Evolutionary conservation across 92 coral and sea anemone genomes (phyloP).

Genomic region (Porites cylindrica): DNA sequence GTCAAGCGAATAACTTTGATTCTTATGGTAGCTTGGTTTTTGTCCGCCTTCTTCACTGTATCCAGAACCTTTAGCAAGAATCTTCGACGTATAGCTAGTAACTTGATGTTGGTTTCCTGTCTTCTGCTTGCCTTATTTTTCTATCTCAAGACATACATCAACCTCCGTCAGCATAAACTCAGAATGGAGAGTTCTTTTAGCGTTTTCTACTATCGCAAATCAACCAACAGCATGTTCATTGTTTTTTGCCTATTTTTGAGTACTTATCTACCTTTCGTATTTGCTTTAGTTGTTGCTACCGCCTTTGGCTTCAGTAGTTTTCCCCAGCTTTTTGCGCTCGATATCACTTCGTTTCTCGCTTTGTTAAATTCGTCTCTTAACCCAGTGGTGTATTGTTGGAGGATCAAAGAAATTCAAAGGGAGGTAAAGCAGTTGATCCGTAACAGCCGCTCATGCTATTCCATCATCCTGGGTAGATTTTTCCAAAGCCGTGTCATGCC

Average conservation of each 20-base stretch:
- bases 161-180: background rate
- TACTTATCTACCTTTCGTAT: background rate
- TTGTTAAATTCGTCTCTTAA: background rate
- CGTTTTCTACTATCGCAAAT: slow-evolving; percentile 8
- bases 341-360: background rate
- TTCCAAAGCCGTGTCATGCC: background rate
- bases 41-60: background rate
- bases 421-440: background rate
- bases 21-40: background rate
- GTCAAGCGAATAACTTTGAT: background rate
- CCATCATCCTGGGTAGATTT: background rate
- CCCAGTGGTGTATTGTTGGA: background rate
- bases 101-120: background rate
- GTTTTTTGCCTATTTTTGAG: background rate
- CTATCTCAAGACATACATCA: background rate
- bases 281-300: background rate
- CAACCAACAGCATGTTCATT: slow-evolving; percentile 4
- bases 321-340: background rate
- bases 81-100: background rate
- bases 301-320: background rate
- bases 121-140: background rate
- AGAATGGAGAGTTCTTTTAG: background rate
- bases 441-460: background rate
- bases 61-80: background rate
- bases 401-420: background rate